Percentiles rank a stretch among this genome's conserved stretches.
phyloP scores from a whole-genome alignment of 2,888 invertebrate species.

The Harpalus rufipes region DNA sequence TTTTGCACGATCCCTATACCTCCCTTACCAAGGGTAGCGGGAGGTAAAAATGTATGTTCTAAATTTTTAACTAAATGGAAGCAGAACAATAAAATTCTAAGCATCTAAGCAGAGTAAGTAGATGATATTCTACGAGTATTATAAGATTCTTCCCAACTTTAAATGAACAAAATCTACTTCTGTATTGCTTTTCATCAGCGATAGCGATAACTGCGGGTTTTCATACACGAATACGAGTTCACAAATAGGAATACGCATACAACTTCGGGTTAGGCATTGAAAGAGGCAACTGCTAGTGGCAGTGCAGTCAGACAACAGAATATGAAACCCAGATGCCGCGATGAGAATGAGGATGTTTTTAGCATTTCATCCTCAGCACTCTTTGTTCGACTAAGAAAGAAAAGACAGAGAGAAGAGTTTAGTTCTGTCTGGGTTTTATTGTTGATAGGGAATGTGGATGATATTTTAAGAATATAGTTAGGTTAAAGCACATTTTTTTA shows the following conservation, averaged over 20 bases:
- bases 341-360: conserved; percentile 2
- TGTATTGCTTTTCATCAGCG: not conserved
- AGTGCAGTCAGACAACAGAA: conserved; percentile 1
- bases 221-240: not conserved
- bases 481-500: not conserved
- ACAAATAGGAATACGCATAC: not conserved
- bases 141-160: not conserved
- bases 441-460: not conserved
- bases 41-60: no score
- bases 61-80: no score
- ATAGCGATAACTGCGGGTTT: not conserved
- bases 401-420: not conserved
- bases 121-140: not conserved
- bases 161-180: not conserved
- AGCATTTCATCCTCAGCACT: not conserved
- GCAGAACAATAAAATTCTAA: no score
- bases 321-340: not conserved
- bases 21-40: no score
- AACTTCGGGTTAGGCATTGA: not conserved
- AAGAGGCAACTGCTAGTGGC: not conserved
- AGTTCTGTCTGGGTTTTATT: conserved; percentile 2
- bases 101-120: no score
- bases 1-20: no score
- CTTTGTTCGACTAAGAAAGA: not conserved
- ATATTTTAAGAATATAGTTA: not conserved